Evolutionary conservation across 2,888 invertebrate species (phyloP), one percentile per base, ranked within the genome.

Genomic region (Drosophila kanekoi): DNA sequence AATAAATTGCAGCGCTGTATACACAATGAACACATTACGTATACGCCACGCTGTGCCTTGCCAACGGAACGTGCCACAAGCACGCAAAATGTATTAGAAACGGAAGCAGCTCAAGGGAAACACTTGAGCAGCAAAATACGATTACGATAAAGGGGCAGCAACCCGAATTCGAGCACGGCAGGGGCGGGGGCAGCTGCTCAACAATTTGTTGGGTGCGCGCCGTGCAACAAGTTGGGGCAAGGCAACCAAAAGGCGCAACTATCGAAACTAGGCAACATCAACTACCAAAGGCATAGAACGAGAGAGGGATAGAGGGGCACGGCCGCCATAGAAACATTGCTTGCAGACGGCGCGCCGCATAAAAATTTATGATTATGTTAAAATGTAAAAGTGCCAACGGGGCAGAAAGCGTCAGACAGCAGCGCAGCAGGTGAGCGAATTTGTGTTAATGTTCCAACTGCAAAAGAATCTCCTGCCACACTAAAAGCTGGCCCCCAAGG

Each of bases 281-380:
- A 38, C 59, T 4, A 18, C n/a, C 11, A 1, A 41, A 58, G 16
- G 11, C 14, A 14, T 32, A 33, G 13, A 49, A 56, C 44, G 58
- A 58, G 13, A 14, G 1, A 33, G 8, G 11, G 28, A 43, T 3
- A 6, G 10, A 9, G 11, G 5, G 20, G 13, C 3, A 20, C 16
- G 18, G 20, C 20, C 37, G 47, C 40, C 54, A 28, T 53, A 56
- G 51, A 54, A 71, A 63, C 82, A 80, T 83, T 79, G 62, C 66
- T 59, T 43, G 72, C 84, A 84, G 85, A 85, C 80, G 87, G 82
- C 77, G 86, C 67, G 86, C 75, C 86, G 88, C 85, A 85, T 85
- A 87, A 87, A 87, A 85, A 87, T 85, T 85, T 85, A 87, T 85
- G 88, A 85, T 85, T 87, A 85, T 85, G 85, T 87, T 87, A 81